Percentiles rank a stretch among this genome's conserved stretches.
Evolutionary conservation across 2,888 invertebrate genomes (phyloP).

Genomic region (Nezara viridula): DNA sequence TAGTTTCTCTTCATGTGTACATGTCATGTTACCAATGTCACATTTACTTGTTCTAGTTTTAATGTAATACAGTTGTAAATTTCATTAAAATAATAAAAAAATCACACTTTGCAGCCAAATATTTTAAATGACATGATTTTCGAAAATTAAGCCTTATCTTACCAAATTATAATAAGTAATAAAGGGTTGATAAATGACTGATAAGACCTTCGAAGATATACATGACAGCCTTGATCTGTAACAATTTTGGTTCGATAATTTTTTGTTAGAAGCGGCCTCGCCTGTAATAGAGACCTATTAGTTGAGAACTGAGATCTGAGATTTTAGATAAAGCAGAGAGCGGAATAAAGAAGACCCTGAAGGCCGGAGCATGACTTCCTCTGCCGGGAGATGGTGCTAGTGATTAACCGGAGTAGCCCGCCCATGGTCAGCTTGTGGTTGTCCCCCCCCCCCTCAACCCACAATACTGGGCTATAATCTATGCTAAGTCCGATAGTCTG

Average conservation of each 20-base stretch:
- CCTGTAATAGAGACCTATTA: not conserved
- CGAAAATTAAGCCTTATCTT: no score
- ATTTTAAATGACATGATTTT: no score
- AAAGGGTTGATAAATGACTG: no score
- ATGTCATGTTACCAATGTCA: no score
- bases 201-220: no score
- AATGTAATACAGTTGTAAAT: no score
- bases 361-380: not conserved
- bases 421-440: not conserved
- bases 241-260: not conserved
- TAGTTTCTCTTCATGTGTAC: no score
- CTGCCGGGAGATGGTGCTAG: not conserved
- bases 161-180: no score
- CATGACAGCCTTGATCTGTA: not conserved
- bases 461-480: not conserved
- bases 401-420: not conserved
- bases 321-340: not conserved
- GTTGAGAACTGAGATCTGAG: not conserved
- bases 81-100: no score
- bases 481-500: not conserved
- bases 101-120: no score
- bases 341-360: not conserved
- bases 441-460: not conserved
- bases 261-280: not conserved
- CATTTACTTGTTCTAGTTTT: no score